phyloP scores from a whole-genome alignment of 2,797 vertebrate genomes.

The Pseudochirops corinnae region DNA sequence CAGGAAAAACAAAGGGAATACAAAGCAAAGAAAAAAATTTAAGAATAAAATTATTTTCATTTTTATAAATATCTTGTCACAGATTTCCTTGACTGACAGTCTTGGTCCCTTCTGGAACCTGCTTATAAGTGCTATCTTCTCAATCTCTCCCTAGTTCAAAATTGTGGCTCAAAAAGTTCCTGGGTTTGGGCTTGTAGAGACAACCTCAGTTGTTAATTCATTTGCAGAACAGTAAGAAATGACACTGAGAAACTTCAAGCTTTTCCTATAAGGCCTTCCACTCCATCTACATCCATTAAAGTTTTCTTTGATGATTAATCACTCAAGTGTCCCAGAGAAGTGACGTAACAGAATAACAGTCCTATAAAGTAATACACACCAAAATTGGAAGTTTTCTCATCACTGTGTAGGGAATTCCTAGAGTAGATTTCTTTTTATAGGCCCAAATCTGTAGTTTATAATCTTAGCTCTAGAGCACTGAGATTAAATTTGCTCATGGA shows the following conservation, averaged over 20 bases:
- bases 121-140: neutral
- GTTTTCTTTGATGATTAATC: neutral
- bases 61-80: neutral
- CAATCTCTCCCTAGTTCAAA: neutral
- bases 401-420: neutral
- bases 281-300: neutral
- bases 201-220: neutral
- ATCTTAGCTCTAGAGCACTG: neutral
- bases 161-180: neutral
- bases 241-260: neutral
- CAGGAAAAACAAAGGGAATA: neutral
- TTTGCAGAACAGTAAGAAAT: neutral
- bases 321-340: neutral
- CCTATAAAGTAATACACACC: neutral
- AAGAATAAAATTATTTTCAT: neutral
- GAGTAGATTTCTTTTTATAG: neutral
- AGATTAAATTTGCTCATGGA: neutral
- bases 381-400: neutral
- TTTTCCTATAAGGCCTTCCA: neutral
- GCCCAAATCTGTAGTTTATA: neutral
- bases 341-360: neutral
- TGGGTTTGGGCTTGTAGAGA: neutral
- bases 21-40: neutral
- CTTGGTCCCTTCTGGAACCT: neutral
- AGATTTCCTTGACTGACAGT: neutral